Evolutionary conservation across 2,113 vertebrate species (phyloP).

Genomic region (Thamnophis sirtalis): DNA sequence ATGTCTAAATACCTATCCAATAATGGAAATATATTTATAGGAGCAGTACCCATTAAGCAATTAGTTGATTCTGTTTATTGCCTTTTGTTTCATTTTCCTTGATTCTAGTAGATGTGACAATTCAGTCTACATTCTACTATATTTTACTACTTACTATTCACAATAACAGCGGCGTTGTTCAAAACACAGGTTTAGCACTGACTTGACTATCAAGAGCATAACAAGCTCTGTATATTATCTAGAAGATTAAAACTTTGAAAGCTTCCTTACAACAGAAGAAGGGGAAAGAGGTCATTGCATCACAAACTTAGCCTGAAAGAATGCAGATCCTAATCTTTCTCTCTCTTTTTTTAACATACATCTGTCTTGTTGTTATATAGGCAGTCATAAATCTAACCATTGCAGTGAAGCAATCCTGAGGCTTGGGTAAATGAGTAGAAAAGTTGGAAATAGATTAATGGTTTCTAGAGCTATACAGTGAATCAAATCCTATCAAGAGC

Average conservation of each 20-base stretch:
- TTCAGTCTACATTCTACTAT: neutral
- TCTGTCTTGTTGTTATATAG: neutral
- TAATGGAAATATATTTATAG: constrained; percentile 30
- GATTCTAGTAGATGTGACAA: neutral
- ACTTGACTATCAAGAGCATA: neutral
- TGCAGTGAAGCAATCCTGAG: neutral
- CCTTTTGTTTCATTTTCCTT: neutral
- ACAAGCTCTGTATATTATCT: neutral
- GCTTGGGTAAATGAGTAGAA: neutral
- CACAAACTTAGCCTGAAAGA: neutral
- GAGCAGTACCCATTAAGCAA: constrained; percentile 48
- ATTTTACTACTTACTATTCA: neutral
- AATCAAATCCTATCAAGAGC: neutral
- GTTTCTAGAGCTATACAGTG: neutral
- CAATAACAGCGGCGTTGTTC: neutral
- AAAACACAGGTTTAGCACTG: neutral
- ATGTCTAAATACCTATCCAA: constrained; percentile 27
- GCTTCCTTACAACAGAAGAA: neutral
- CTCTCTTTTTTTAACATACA: neutral
- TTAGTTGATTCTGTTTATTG: constrained; percentile 28
- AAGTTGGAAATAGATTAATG: neutral
- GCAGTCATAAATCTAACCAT: neutral
- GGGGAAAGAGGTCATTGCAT: no score
- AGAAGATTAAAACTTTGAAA: neutral
- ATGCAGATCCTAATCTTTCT: neutral